phyloP scores from a whole-genome alignment of 2,888 invertebrate species.

The Parasteatoda lunata region DNA sequence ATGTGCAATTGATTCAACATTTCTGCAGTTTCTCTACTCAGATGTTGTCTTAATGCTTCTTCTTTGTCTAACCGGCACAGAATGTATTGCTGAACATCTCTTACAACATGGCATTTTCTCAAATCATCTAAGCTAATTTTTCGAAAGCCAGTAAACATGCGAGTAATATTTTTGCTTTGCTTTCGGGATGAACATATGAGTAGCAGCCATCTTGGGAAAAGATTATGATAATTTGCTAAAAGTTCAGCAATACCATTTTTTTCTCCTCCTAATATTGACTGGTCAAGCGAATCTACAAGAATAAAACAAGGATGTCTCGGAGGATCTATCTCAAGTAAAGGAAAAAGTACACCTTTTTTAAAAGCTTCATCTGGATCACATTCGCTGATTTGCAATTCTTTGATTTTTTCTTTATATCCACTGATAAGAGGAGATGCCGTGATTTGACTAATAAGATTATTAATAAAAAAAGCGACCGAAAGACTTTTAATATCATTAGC shows the following conservation, averaged over 20 bases:
- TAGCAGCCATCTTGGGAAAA: slow-evolving; percentile 94
- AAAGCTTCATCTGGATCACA: slow-evolving; percentile 94
- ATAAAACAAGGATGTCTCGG: slow-evolving; percentile 87
- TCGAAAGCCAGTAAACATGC: slow-evolving; percentile 85
- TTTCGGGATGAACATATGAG: slow-evolving; percentile 90
- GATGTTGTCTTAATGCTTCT: slow-evolving; percentile 88
- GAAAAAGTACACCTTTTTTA: slow-evolving; percentile 89
- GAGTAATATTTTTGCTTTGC: slow-evolving; percentile 85
- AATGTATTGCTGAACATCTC: slow-evolving; percentile 96
- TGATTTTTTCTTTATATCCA: slow-evolving; percentile 84
- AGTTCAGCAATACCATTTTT: slow-evolving; percentile 85
- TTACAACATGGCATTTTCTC: slow-evolving; percentile 85
- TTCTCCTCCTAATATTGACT: slow-evolving; percentile 76
- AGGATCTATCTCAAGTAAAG: slow-evolving; percentile 88
- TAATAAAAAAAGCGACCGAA: slow-evolving; percentile 88
- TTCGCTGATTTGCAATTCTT: slow-evolving; percentile 84
- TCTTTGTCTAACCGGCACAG: slow-evolving; percentile 89
- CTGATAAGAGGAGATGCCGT: slow-evolving; percentile 75
- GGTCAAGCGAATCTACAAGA: slow-evolving; percentile 94
- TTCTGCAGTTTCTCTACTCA: slow-evolving; percentile 93
- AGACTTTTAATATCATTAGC: slow-evolving; percentile 86
- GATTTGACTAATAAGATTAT: slow-evolving; percentile 88
- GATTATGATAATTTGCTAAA: slow-evolving; percentile 89
- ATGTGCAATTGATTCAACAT: slow-evolving; percentile 95
- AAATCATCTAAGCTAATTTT: slow-evolving; percentile 93